Evolutionary conservation across 2,113 vertebrate species (phyloP).

Genomic region (Scomber scombrus): DNA sequence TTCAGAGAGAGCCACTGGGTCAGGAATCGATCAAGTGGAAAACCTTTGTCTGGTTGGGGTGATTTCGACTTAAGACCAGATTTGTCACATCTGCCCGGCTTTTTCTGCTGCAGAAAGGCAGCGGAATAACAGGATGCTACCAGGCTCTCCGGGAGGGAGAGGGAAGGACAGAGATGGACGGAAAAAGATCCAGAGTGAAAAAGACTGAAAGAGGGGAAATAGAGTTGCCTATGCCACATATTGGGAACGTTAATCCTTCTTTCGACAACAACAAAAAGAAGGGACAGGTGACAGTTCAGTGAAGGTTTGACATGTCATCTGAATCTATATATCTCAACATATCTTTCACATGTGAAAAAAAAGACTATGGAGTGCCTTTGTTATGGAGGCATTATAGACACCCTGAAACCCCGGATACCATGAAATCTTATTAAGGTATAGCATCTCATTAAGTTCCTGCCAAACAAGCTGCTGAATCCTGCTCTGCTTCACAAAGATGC

Average conservation of each 20-base stretch:
- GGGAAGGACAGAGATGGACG: constrained; percentile 21
- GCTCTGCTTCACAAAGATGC: constrained; percentile 58
- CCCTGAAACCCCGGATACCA: constrained; percentile 65
- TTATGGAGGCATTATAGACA: constrained; percentile 60
- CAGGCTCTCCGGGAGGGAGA: constrained; percentile 48
- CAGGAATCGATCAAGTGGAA: constrained; percentile 83
- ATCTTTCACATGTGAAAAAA: constrained; percentile 28
- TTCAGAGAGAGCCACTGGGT: constrained; percentile 74
- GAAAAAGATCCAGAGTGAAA: constrained; percentile 17
- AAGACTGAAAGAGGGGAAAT: constrained; percentile 41
- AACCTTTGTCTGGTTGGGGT: constrained; percentile 80
- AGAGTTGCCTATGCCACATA: constrained; percentile 57
- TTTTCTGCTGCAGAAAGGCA: constrained; percentile 67
- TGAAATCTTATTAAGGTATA: constrained; percentile 80
- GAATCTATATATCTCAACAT: constrained; percentile 61
- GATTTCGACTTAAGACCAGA: constrained; percentile 79
- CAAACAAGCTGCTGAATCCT: constrained; percentile 66
- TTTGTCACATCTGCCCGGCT: constrained; percentile 83
- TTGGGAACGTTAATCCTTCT: constrained; percentile 45
- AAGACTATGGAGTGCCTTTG: constrained; percentile 53
- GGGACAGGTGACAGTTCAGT: constrained; percentile 42
- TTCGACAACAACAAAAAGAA: background rate
- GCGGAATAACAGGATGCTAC: constrained; percentile 83
- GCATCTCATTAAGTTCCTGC: constrained; percentile 79
- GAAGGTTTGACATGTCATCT: constrained; percentile 42